Conservation (phyloP, 1,140 invertebrate genomes). For the Andricus grossulariae region DNA sequence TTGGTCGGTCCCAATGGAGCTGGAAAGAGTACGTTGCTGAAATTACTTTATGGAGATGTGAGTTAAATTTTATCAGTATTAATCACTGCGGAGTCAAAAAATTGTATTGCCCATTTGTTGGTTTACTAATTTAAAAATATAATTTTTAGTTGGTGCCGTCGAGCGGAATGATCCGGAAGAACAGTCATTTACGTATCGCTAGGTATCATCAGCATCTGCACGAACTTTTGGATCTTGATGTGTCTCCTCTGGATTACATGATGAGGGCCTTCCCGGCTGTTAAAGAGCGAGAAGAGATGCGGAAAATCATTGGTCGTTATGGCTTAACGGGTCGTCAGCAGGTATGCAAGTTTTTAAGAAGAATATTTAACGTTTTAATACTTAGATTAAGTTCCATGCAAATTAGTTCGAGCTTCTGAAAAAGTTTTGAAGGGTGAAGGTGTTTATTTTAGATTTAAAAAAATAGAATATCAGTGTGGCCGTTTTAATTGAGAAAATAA, state of each 20-base stretch:
- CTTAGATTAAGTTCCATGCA: no score
- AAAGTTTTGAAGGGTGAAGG: no score
- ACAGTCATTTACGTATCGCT: constrained; percentile 97
- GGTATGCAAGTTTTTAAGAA: constrained; percentile 73
- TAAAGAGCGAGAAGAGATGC: constrained; percentile 99
- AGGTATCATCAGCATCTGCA: constrained; percentile 99
- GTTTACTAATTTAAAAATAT: constrained; percentile 34
- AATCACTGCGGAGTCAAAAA: no score
- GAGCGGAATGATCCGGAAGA: constrained; percentile 97
- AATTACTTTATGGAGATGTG: constrained; percentile 95
- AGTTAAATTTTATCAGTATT: constrained; percentile 62
- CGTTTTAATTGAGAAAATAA: no score
- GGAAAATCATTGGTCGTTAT: constrained; percentile 98
- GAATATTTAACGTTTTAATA: no score
- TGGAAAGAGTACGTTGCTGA: constrained; percentile 98
- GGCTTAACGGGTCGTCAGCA: constrained; percentile 98
- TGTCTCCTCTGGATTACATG: constrained; percentile 99
- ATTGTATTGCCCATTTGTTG: constrained; percentile 35
- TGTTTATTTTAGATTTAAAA: no score
- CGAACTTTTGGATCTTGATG: constrained; percentile 95
- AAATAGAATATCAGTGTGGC: no score
- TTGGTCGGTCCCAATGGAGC: constrained; percentile 99
- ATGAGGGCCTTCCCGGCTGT: constrained; percentile 97
- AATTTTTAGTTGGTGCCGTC: constrained; percentile 87
- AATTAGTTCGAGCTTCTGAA: no score